These are phyloP conservation scores for Gadopsis bispinosus DNA, from an alignment of 2,797 vertebrate species.

Conservation along the genomic window DNA sequence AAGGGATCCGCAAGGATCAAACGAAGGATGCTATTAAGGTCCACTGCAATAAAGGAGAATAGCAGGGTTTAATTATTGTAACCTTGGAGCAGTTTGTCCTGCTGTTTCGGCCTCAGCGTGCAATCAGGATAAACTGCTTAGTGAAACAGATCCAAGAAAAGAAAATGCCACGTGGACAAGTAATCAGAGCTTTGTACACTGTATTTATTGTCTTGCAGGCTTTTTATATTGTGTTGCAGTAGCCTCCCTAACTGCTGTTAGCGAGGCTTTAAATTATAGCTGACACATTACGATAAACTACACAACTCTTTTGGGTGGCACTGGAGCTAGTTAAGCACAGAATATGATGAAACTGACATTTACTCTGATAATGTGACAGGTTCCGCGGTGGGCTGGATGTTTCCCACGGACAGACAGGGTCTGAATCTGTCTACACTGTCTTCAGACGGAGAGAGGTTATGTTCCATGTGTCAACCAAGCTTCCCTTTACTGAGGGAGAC, in stretches of 20 bases:
- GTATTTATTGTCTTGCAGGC: conserved; percentile 11
- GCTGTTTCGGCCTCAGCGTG: conserved; percentile 41
- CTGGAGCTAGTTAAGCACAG: not conserved
- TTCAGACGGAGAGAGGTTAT: conserved; percentile 97
- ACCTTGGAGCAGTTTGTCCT: conserved; percentile 50
- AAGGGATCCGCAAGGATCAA: not conserved
- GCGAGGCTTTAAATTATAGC: not conserved
- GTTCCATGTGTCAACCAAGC: conserved; percentile 98
- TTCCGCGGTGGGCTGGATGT: conserved; percentile 98
- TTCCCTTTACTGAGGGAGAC: conserved; percentile 97
- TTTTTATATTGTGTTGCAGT: conserved; percentile 28
- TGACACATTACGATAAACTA: not conserved
- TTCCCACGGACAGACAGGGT: conserved; percentile 94
- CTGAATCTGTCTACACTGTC: conserved; percentile 93
- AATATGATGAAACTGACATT: not conserved
- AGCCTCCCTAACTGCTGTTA: not conserved
- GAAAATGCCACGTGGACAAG: conserved; percentile 43
- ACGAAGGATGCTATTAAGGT: not conserved
- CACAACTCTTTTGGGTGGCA: not conserved
- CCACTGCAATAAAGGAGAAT: conserved; percentile 8
- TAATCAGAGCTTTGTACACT: conserved; percentile 41
- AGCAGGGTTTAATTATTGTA: conserved; percentile 40
- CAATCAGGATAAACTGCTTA: conserved; percentile 42
- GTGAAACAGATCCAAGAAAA: conserved; percentile 44
- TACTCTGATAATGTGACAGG: conserved; percentile 76